Evolutionary conservation across 2,113 vertebrate species (phyloP).

Genomic region (Pluvialis apricaria): DNA sequence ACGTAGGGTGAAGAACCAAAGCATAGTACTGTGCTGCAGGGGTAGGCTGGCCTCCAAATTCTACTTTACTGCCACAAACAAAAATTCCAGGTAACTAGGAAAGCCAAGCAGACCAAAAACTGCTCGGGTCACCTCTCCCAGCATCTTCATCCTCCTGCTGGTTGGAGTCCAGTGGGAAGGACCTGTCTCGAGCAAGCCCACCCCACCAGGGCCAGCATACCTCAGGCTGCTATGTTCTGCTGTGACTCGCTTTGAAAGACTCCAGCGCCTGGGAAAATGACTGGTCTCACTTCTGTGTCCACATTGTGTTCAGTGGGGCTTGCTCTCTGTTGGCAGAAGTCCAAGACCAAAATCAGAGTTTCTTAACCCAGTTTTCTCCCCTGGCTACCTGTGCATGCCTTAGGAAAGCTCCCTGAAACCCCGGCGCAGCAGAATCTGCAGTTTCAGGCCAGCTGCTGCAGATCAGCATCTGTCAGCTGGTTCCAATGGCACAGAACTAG

Average conservation of each 20-base stretch:
- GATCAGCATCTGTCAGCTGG: background rate
- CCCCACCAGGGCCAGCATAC: background rate
- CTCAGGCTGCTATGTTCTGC: background rate
- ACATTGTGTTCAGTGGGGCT: background rate
- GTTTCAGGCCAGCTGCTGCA: background rate
- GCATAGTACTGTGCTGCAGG: background rate
- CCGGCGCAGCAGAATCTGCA: fast-evolving
- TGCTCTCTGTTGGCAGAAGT: background rate
- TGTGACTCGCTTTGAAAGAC: background rate
- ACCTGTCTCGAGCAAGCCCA: background rate
- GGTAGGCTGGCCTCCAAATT: background rate
- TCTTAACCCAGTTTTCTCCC: background rate
- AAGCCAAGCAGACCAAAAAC: background rate
- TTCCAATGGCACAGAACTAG: background rate
- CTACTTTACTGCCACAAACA: background rate
- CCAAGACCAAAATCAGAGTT: background rate
- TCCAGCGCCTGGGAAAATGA: background rate
- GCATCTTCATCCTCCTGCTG: background rate
- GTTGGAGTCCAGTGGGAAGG: background rate
- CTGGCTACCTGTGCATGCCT: background rate
- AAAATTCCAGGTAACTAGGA: background rate
- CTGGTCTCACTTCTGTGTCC: background rate
- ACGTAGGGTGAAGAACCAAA: background rate
- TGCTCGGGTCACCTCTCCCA: background rate
- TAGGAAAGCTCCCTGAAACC: background rate